Evolutionary conservation across 2,888 invertebrate genomes (phyloP), one percentile per base, ranked within the genome.

Genomic region (Abrostola triplasia): DNA sequence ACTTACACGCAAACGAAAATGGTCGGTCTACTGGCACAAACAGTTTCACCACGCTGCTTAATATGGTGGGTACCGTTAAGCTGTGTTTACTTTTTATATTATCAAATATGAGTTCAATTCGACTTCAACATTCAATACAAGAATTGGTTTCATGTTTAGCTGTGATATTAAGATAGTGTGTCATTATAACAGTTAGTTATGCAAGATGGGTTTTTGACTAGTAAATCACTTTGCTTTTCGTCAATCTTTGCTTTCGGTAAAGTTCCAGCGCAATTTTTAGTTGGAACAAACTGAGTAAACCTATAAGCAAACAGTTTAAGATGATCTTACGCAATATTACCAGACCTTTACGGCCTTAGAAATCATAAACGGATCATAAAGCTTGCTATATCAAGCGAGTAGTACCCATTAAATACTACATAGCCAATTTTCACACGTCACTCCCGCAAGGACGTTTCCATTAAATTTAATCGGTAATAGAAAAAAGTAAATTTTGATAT

Each of bases 51-150:
- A 76, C 61, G 65, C 59, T 73, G 68, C 82, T 71, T 80, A 79
- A 47, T 85, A 87, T 77, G 81, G 87, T 67, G 58, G 59, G 74
- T 75, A 84, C 87, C 88, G 88, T 88, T 88, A 88, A 81, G 76
- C 59, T 54, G 40, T 67, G 79, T 83, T 82, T 82, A 76, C 81
- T 77, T 82, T 82, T 82, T 70, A 76, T 78, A 80, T 84, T 78
- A 80, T 79, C 76, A 71, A 82, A 79, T 77, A 69, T 64, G 55
- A 78, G 78, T 77, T 80, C 71, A 80, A 76, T 73, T 64, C 50
- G 41, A 65, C 37, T 64, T 50, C 56, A 62, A 49, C 52, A 60
- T 62, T 71, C 68, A 50, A 59, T 69, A 59, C 56, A 59, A 57
- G 40, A 12, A 76, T 66, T 72, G 60, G 51, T 68, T 63, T 59